These are phyloP conservation scores for Tympanoctomys barrerae DNA, from an alignment of 2,797 vertebrate species.

Conservation along the genomic window DNA sequence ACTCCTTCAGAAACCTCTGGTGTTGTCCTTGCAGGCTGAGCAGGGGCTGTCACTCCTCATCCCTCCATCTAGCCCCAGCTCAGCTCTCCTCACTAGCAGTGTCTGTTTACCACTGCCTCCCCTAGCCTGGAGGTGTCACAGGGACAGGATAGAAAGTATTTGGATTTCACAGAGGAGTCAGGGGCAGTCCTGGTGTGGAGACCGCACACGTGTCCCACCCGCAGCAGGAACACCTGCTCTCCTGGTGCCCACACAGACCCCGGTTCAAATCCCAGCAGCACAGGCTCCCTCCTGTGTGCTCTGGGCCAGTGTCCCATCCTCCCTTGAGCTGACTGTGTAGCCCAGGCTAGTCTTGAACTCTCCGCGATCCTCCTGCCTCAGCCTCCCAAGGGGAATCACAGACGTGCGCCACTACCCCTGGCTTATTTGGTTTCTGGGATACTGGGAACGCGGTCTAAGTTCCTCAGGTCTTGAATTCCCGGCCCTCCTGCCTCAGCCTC, in stretches of 20 bases:
- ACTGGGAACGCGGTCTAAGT: not conserved
- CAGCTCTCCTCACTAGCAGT: not conserved
- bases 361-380: too few relatives aligned
- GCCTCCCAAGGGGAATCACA: too few relatives aligned
- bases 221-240: not conserved
- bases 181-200: not conserved
- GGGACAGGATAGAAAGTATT: not conserved
- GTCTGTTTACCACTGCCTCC: not conserved
- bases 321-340: too few relatives aligned
- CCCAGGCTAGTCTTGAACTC: too few relatives aligned
- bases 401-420: too few relatives aligned
- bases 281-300: not conserved
- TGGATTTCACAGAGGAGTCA: not conserved
- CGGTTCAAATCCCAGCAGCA: not conserved
- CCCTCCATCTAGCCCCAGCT: not conserved
- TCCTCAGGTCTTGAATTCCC: not conserved
- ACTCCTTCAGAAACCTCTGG: not conserved
- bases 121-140: not conserved
- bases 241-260: not conserved
- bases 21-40: not conserved
- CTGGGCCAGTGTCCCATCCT: accelerated
- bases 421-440: not conserved
- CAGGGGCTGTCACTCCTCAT: too few relatives aligned
- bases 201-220: not conserved
- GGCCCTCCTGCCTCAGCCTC: not conserved